Evolutionary conservation across 1,140 invertebrate genomes (phyloP), one percentile per base, ranked within the genome.

Genomic region (Charaxes varanes): DNA sequence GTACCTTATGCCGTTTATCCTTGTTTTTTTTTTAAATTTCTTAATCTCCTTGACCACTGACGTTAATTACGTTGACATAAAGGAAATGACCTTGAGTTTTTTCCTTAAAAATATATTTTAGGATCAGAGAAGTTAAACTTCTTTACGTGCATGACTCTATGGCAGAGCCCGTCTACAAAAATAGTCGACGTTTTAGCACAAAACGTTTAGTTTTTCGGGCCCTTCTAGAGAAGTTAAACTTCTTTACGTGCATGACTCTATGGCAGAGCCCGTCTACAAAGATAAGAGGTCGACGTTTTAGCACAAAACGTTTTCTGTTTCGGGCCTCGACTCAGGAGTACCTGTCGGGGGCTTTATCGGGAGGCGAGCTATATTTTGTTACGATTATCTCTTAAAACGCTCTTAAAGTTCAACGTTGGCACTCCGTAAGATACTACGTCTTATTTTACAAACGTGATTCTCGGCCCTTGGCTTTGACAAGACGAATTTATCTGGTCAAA

Each of bases 131-230:
- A n/a, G 1, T 13, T 15, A 8, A 18, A 13, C 24, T 37, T 37
- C 35, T 37, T 19, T 16, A 12, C 28, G n/a, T 30, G 8, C 15
- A 10, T 35, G 8, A n/a, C 33, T 35, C 33, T 35, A 23, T 35
- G 33, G 33, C 7, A n/a, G 14, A 49, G 64, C 57, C 65, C 70
- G 67, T 73, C 58, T 69, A 52, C 58, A 49, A 52, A 71, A 71
- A 80, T 76, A 80, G 76, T 80, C 70, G 76, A 80, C 72, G 65
- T 77, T 80, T 73, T 80, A 77, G 68, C 66, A 73, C 76, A 78
- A 76, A 76, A 65, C 69, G 58, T 72, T 71, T 70, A 73, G 70
- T 77, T 66, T 80, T 74, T 77, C 33, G 62, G 64, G 56, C 66
- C 69, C 14, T 13, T 23, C 12, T n/a, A 26, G 24, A 24, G 24